Evolutionary conservation across 2,113 vertebrate genomes (phyloP).

Genomic region (Eurypyga helias): DNA sequence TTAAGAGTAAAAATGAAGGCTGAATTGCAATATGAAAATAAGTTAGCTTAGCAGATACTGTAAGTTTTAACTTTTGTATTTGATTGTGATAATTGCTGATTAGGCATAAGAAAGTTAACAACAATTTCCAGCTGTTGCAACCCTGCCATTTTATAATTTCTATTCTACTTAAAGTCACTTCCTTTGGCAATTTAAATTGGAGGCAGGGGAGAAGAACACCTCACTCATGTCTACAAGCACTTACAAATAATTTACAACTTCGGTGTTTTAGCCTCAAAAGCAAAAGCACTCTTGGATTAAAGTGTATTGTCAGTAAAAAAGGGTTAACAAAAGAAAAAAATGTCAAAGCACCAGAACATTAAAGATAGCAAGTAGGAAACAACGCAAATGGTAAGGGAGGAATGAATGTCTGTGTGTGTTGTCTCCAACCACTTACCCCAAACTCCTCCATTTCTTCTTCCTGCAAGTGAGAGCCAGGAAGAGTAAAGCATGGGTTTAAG

Average conservation of each 20-base stretch:
- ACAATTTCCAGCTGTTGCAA: constrained; percentile 5
- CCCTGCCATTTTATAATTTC: background rate
- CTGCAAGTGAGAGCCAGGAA: constrained; percentile 94
- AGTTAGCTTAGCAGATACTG: constrained; percentile 48
- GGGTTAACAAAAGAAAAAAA: constrained; percentile 72
- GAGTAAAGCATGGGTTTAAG: constrained; percentile 88
- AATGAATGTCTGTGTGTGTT: constrained; percentile 65
- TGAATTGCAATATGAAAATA: constrained; percentile 58
- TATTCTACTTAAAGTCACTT: background rate
- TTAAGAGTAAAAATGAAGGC: constrained; percentile 67
- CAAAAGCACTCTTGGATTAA: constrained; percentile 74
- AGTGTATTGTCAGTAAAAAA: constrained; percentile 67
- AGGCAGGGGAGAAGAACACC: background rate
- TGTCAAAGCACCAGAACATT: constrained; percentile 73
- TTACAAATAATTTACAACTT: constrained; percentile 45
- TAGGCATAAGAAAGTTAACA: background rate
- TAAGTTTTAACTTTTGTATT: background rate
- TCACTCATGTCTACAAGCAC: background rate
- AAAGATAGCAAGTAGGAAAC: constrained; percentile 69
- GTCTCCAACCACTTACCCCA: constrained; percentile 94
- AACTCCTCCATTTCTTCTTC: constrained; percentile 99
- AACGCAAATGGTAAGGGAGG: constrained; percentile 67
- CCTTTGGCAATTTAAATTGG: background rate
- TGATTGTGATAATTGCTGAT: background rate
- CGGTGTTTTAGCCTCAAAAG: constrained; percentile 62